Evolutionary conservation across 1,140 invertebrate species (phyloP), one percentile per base, ranked within the genome.

Genomic region (Macrobrachium nipponense): DNA sequence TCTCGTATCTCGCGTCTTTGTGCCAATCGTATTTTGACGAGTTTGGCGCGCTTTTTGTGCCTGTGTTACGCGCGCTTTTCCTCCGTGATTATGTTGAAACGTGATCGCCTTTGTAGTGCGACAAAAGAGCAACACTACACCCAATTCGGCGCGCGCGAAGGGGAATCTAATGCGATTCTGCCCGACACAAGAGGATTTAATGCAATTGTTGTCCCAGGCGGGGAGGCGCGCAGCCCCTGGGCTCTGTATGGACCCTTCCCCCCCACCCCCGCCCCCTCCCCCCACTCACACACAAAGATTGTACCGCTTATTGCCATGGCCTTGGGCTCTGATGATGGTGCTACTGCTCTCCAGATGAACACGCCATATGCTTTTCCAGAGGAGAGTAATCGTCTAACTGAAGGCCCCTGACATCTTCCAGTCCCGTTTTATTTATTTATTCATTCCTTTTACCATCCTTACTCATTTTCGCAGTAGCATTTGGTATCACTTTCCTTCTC

Each of bases 71-170:
- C 76, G 83, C 83, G 83, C 83, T 86, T 86, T 86, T 86, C 83
- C 79, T 64, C 66, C 83, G 77, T 86, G 83, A 86, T 86, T 86
- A 86, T 86, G 83, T 86, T 86, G 83, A 86, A 86, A 86, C 83
- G 83, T 86, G 83, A 86, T 86, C 83, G 83, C 83, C 83, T 86
- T 86, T 86, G 83, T 86, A 86, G 73, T 86, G 77, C 83, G 83
- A 86, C 83, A 86, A 86, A 86, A 86, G 83, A 86, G 83, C 83
- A 86, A 86, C 83, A 86, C 83, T 86, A 86, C 83, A 86, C 83
- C 83, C 83, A 86, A 86, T 86, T 86, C 83, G 83, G 83, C 82
- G 82, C 82, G 82, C 83, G 83, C 83, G 83, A 86, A 86, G 83
- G 83, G 83, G 83, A 79, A 86, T 86, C 76, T 86, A 86, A 86